Conservation (phyloP, 2,113 vertebrate species). For the Microcebus griseorufus region DNA sequence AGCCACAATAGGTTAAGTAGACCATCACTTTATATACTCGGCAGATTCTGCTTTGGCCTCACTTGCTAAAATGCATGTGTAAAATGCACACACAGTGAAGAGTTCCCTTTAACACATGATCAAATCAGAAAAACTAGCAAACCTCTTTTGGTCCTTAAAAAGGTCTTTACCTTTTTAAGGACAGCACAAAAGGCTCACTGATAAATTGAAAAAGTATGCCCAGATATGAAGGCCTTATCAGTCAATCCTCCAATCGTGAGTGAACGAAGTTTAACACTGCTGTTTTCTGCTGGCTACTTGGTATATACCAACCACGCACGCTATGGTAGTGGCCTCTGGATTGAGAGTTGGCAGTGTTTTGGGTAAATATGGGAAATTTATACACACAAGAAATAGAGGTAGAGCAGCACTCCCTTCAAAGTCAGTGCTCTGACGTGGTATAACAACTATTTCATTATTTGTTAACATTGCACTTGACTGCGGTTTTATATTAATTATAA, state of each 20-base stretch:
- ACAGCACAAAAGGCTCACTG: background rate
- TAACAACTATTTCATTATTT: background rate
- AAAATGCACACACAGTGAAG: background rate
- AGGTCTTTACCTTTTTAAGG: background rate
- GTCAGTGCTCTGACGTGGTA: background rate
- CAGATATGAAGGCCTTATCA: background rate
- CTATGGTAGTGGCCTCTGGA: background rate
- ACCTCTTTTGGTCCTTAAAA: no score
- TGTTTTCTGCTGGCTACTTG: background rate
- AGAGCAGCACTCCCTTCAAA: background rate
- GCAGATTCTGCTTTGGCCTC: background rate
- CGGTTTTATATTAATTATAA: background rate
- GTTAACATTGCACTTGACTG: background rate
- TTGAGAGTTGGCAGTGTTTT: background rate
- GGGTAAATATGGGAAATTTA: background rate
- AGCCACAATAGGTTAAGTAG: background rate
- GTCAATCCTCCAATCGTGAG: background rate
- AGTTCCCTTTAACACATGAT: background rate
- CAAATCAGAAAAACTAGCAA: background rate
- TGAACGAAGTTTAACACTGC: background rate
- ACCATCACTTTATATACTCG: background rate
- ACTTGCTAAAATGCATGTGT: background rate
- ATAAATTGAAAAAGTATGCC: background rate
- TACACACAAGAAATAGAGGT: background rate
- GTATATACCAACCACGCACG: background rate